phyloP scores from a whole-genome alignment of 1,140 invertebrate species.

The Sycobia sp. region DNA sequence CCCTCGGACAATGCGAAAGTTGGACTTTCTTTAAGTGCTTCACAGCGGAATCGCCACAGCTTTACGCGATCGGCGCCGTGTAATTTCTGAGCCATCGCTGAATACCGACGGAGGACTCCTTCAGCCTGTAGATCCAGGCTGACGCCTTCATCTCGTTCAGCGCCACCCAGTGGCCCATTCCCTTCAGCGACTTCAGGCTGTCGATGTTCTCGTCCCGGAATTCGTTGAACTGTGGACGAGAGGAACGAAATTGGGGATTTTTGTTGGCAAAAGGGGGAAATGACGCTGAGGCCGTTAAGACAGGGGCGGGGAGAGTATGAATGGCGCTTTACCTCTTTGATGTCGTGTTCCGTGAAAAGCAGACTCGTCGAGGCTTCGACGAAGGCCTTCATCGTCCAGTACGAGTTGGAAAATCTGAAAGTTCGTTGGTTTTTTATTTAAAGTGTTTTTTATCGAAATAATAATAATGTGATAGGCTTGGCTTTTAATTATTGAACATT shows the following conservation, averaged over 20 bases:
- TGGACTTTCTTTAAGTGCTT: no score
- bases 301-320: background rate
- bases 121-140: constrained; percentile 48
- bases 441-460: no score
- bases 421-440: no score
- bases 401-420: constrained; percentile 43
- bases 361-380: constrained; percentile 44
- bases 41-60: no score
- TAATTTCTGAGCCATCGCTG: constrained; percentile 39
- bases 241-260: no score
- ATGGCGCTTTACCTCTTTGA: constrained; percentile 52
- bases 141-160: constrained; percentile 51
- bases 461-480: no score
- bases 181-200: constrained; percentile 47
- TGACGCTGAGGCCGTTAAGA: no score
- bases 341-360: constrained; percentile 48
- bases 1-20: no score
- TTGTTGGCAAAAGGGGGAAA: no score
- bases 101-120: constrained; percentile 41
- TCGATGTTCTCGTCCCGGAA: constrained; percentile 52
- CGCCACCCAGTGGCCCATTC: constrained; percentile 48
- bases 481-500: no score
- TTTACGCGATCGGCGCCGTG: no score
- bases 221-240: constrained; percentile 50
- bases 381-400: constrained; percentile 44